Conservation (phyloP, 2,888 invertebrate genomes). For the Coleophora deauratella region DNA sequence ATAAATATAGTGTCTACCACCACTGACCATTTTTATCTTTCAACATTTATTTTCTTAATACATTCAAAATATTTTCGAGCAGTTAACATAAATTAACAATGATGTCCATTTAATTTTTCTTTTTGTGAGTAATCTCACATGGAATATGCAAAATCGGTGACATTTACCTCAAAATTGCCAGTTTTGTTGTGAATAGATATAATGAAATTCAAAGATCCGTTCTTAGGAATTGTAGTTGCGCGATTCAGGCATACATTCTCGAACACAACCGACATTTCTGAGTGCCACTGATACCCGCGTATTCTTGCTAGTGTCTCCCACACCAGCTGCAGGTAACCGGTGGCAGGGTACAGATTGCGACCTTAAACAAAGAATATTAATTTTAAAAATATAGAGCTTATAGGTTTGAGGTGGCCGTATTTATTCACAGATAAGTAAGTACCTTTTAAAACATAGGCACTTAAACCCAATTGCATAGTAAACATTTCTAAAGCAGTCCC, state of each 20-base stretch:
- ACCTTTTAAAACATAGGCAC: not conserved
- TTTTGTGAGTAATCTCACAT: no score
- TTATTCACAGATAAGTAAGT: not conserved
- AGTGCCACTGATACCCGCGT: slow-evolving; percentile 75
- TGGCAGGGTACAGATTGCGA: slow-evolving; percentile 87
- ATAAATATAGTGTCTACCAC: no score
- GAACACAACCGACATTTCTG: slow-evolving; percentile 85
- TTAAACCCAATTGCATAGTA: not conserved
- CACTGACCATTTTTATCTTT: no score
- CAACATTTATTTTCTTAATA: no score
- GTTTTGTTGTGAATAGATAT: slow-evolving; percentile 81
- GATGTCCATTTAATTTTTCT: no score
- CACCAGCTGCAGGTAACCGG: slow-evolving; percentile 84
- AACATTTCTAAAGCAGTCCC: not conserved
- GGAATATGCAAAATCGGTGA: not conserved
- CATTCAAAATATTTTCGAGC: no score
- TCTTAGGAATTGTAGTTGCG: slow-evolving; percentile 85
- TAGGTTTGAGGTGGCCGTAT: not conserved
- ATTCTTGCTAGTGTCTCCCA: slow-evolving; percentile 85
- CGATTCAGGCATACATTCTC: slow-evolving; percentile 88
- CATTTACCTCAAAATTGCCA: slow-evolving; percentile 76
- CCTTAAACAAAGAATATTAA: slow-evolving; percentile 41
- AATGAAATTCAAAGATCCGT: slow-evolving; percentile 75
- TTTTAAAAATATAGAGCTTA: not conserved
- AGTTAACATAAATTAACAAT: no score